Evolutionary conservation across 2,888 invertebrate species (phyloP).

Genomic region (Lasius fuliginosus): DNA sequence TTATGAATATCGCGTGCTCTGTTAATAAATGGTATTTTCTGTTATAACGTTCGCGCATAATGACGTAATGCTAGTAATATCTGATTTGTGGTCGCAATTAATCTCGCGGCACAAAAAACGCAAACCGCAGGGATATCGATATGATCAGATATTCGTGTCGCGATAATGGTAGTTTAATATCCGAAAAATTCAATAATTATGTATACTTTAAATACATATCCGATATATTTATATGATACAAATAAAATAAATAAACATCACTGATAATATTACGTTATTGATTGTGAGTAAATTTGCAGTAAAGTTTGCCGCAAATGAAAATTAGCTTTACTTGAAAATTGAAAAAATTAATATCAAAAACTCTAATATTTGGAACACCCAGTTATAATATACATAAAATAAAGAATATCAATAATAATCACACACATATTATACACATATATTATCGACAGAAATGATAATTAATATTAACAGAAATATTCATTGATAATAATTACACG

Average conservation of each 20-base stretch:
- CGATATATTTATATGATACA: not conserved
- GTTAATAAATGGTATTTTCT: constrained; percentile 30
- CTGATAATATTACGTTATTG: not conserved
- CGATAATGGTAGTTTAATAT: constrained; percentile 16
- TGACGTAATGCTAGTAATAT: constrained; percentile 32
- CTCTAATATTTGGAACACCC: constrained; percentile 13
- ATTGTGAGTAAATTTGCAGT: not conserved
- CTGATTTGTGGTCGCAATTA: constrained; percentile 56
- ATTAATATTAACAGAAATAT: not conserved
- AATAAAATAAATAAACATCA: no score
- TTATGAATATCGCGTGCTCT: constrained; percentile 12
- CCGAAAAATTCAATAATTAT: constrained; percentile 9
- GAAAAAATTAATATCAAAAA: not conserved
- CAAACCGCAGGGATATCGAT: constrained; percentile 10
- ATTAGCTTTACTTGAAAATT: not conserved
- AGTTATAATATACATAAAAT: not conserved
- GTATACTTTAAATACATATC: not conserved
- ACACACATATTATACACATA: not conserved
- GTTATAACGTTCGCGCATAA: constrained; percentile 13
- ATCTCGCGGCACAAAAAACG: constrained; percentile 17
- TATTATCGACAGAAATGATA: not conserved
- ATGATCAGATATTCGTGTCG: not conserved
- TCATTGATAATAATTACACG: not conserved
- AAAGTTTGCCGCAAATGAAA: not conserved
- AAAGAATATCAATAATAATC: not conserved